These are phyloP conservation scores for Gadus chalcogrammus DNA, from an alignment of 2,113 vertebrate species.

Conservation along the genomic window DNA sequence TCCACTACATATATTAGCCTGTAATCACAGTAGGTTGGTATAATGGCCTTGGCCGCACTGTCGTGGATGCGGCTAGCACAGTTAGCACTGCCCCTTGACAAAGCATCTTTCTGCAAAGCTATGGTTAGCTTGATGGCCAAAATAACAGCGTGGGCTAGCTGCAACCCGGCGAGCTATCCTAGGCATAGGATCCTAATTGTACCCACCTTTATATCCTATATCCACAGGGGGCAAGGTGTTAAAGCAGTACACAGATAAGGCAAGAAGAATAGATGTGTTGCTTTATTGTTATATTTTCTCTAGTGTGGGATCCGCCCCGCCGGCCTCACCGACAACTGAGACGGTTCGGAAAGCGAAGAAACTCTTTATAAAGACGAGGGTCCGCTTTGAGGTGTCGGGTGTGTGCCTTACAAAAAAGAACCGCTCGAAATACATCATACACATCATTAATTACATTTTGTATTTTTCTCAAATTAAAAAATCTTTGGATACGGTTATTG, in stretches of 20 bases:
- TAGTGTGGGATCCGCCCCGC: slow-evolving; percentile 76
- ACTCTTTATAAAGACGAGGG: slow-evolving; percentile 72
- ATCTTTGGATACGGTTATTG: no score
- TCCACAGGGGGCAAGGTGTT: slow-evolving; percentile 65
- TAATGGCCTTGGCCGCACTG: slow-evolving; percentile 40
- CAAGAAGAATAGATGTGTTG: slow-evolving; percentile 62
- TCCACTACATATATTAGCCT: neutral
- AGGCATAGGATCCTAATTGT: slow-evolving; percentile 2
- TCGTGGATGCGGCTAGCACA: slow-evolving; percentile 14
- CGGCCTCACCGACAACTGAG: slow-evolving; percentile 82
- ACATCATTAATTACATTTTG: no score
- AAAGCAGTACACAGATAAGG: slow-evolving; percentile 40
- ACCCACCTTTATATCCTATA: slow-evolving; percentile 69
- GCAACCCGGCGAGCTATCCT: slow-evolving; percentile 22
- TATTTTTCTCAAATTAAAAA: no score
- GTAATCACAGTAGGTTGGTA: slow-evolving; percentile 17
- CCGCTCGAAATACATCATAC: neutral
- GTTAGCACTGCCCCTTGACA: slow-evolving; percentile 42
- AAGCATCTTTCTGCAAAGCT: slow-evolving; percentile 39
- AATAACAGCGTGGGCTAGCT: slow-evolving; percentile 46
- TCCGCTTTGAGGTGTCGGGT: slow-evolving; percentile 42
- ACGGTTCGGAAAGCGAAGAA: slow-evolving; percentile 57
- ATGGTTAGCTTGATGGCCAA: slow-evolving; percentile 25
- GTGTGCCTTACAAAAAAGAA: slow-evolving; percentile 42
- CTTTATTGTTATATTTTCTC: slow-evolving; percentile 62